Base-by-base conservation (phyloP, 1,140 invertebrate genomes). In the Anagrus nilaparvatae region DNA sequence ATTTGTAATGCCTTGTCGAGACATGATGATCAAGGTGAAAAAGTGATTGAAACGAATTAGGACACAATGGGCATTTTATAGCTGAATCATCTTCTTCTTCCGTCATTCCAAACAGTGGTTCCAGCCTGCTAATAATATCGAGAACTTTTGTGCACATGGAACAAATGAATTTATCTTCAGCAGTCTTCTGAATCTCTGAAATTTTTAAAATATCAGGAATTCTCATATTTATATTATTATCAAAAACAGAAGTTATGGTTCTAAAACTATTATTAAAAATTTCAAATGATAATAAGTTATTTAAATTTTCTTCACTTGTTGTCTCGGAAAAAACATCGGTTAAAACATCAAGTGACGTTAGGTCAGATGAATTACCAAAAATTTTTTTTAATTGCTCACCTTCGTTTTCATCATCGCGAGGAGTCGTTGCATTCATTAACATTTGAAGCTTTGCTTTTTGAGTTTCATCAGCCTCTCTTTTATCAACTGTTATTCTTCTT, bases 61-160 rank as follows among this genome's bases (percentile, higher is more conserved):
- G 29, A 34, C 52, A 54, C 13, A 43, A 48, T 10, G 47, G 46
- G 34, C 52, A 54, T 37, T 43, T 44, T 10, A 53, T 44, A 1
- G 25, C 25, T 14, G 18, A 33, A 5, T 44, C 37, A 16, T 36
- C 38, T 13, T 40, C 42, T n/a, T n/a, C n/a, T 16, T 46, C 34
- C 5, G 28, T 44, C 31, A 45, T 45, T 4, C 37, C 42, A n/a
- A 40, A 13, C 9, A 34, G 43, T 12, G 14, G 23, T 12, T 40
- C 43, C 3, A 47, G 23, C 31, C 43, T 30, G 3, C 32, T 46
- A 9, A 53, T 47, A 18, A 48, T 5, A 9, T 33, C 29, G 0
- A 31, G 35, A 2, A 48, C 36, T 14, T 44, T 7, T 21, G 35
- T 40, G 30, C 43, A 47, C 1, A n/a, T 47, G 1, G 19, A 5